phyloP scores from a whole-genome alignment of 2,888 invertebrate species.

The Mallateleia sp. region DNA sequence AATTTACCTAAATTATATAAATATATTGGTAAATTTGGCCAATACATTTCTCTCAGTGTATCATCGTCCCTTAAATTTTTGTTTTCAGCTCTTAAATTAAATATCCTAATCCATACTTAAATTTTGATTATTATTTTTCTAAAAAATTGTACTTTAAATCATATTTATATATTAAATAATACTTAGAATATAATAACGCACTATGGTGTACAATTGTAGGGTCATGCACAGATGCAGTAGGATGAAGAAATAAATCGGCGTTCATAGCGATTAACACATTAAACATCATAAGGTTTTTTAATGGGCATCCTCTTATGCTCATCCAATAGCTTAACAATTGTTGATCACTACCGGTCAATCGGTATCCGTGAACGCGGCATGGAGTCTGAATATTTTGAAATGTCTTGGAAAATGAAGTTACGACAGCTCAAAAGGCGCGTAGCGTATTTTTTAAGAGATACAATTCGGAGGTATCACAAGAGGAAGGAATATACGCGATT shows the following conservation, averaged over 20 bases:
- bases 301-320: conserved; percentile 67
- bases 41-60: no score
- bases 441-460: conserved; percentile 82
- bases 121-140: no score
- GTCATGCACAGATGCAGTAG: conserved; percentile 12
- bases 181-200: background rate
- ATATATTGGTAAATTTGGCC: no score
- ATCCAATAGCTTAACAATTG: conserved; percentile 66
- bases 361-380: conserved; percentile 69
- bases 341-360: conserved; percentile 58
- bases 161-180: background rate
- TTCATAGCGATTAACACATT: conserved; percentile 48
- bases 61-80: no score
- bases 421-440: conserved; percentile 84
- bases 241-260: conserved; percentile 23
- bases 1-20: no score
- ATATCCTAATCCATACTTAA: no score
- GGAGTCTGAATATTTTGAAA: conserved; percentile 87
- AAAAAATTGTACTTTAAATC: no score
- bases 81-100: no score
- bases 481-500: conserved; percentile 92
- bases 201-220: conserved; percentile 15
- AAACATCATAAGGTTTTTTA: conserved; percentile 46
- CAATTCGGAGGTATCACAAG: conserved; percentile 74
- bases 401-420: conserved; percentile 87